Evolutionary conservation across 2,113 vertebrate genomes (phyloP).

Genomic region (Cryptomyrus ogoouensis): DNA sequence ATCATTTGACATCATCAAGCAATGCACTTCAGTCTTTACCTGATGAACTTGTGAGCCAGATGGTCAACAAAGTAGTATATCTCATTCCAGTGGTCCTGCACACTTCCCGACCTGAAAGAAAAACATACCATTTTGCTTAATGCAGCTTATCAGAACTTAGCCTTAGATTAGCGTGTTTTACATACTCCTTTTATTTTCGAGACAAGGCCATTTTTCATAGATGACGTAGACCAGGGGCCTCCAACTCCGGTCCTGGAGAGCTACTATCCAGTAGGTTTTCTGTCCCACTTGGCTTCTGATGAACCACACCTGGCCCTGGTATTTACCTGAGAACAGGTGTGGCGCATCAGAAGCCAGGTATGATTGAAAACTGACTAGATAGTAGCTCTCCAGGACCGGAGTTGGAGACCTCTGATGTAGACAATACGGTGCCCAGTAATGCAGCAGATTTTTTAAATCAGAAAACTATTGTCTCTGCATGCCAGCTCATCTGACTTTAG

Average conservation of each 20-base stretch:
- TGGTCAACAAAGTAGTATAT: slow-evolving; percentile 96
- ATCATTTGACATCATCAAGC: background rate
- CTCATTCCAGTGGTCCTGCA: slow-evolving; percentile 93
- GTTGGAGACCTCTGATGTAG: too few relatives aligned
- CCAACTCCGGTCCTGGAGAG: too few relatives aligned
- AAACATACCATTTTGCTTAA: background rate
- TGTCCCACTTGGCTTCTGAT: too few relatives aligned
- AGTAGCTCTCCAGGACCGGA: too few relatives aligned
- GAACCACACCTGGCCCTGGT: too few relatives aligned
- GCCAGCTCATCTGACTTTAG: background rate
- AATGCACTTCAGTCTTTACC: slow-evolving; percentile 54
- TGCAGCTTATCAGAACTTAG: background rate
- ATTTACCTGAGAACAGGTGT: too few relatives aligned
- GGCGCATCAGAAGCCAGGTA: too few relatives aligned
- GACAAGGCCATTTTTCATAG: background rate
- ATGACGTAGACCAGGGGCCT: too few relatives aligned
- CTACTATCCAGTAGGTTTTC: too few relatives aligned
- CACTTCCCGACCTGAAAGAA: slow-evolving; percentile 81
- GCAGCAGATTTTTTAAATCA: background rate
- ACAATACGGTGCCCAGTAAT: background rate
- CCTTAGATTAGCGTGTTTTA: background rate
- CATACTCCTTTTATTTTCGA: background rate
- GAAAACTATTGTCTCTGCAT: background rate
- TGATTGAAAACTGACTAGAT: too few relatives aligned
- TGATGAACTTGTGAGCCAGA: slow-evolving; percentile 89